Evolutionary conservation across 1,140 invertebrate species (phyloP), one percentile per base, ranked within the genome.

Genomic region (Dufourea novaeangliae): DNA sequence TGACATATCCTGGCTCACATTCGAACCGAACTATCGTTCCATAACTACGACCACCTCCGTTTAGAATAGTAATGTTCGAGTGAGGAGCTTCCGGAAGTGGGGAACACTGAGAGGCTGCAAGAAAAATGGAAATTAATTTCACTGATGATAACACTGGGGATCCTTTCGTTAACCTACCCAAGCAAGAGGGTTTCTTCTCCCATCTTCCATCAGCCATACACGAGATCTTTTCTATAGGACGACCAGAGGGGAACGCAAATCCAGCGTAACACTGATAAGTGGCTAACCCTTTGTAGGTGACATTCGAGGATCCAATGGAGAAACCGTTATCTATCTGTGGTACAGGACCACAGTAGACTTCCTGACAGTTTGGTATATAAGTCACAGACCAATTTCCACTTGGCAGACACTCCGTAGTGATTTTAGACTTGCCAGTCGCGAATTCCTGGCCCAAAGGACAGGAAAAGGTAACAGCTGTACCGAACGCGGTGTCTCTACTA

Each of bases 261-360:
- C 98, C 98, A 50, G 98, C 97, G 88, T 99, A 99, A 91, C 98
- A 99, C 87, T 98, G 97, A 90, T 99, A 99, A 80, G 97, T 98
- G 29, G 98, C 98, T 81, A 97, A 93, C 17, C 98, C 98, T 78
- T 95, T 94, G 86, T 97, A 99, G 0, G 98, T 99, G 4, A 99
- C 98, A 90, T 99, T 99, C 0, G 97, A 96, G 1, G 98, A 98
- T 61, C 96, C 97, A 88, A 98, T 98, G 0, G 98, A 98, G 90
- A 98, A 99, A 59, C 98, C 98, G 90, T 99, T 99, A 86, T 98
- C 97, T 73, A 99, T 99, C 94, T 99, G 98, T 71, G 98, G 98
- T 32, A 99, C 98, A 41, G 98, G 97, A 67, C 98, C 98, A 92
- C 98, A 99, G 89, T 99, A 99, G 22, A 98, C 97, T 94, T 98